These are phyloP conservation scores for Myiotriccus ornatus DNA, from an alignment of 2,797 vertebrate genomes.

Conservation along the genomic window DNA sequence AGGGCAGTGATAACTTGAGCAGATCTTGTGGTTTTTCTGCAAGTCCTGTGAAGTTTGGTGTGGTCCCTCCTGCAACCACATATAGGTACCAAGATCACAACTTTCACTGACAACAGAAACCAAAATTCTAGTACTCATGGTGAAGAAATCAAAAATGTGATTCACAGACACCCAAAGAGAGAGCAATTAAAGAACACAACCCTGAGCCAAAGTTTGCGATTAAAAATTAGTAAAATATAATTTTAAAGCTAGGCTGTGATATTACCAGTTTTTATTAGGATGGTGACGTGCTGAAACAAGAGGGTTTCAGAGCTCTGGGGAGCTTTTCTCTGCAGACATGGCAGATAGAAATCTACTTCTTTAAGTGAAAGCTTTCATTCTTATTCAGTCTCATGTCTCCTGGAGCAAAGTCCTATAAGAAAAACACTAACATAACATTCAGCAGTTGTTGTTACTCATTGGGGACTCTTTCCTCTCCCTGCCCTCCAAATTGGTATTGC, in stretches of 20 bases:
- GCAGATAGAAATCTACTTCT: not conserved
- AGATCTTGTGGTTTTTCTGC: not conserved
- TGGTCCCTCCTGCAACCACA: not conserved
- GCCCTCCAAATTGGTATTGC: not conserved
- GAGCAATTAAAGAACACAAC: not conserved
- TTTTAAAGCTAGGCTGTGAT: not conserved
- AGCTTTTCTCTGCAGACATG: not conserved
- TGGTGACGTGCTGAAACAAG: not conserved
- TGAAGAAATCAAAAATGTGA: not conserved
- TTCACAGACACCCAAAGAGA: not conserved
- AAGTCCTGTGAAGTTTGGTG: not conserved
- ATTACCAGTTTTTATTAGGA: not conserved
- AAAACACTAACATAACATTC: not conserved
- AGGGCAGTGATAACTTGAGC: fast-evolving
- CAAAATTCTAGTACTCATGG: not conserved
- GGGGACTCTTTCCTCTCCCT: fast-evolving
- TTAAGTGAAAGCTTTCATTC: not conserved
- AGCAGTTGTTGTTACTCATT: not conserved
- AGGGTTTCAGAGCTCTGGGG: not conserved
- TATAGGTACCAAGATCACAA: not conserved
- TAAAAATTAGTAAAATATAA: not conserved
- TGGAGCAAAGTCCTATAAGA: not conserved
- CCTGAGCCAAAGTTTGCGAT: fast-evolving
- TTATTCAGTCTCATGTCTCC: not conserved
- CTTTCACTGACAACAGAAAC: not conserved